phyloP scores from a whole-genome alignment of 1,140 invertebrate genomes.

The Cydia splendana region DNA sequence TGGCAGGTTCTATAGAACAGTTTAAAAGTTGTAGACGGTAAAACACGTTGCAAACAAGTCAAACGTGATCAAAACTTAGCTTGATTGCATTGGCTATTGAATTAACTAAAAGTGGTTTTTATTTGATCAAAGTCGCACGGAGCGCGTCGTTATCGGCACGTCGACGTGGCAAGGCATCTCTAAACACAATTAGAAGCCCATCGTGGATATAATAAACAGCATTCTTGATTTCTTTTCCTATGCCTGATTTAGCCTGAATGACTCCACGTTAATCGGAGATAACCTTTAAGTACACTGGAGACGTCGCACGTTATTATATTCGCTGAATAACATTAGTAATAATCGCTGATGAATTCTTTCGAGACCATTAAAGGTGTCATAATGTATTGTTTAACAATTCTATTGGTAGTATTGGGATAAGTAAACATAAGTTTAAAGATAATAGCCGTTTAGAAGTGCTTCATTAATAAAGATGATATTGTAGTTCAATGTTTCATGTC shows the following conservation, averaged over 20 bases:
- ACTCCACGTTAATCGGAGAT: slow-evolving; percentile 23
- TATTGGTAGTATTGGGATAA: neutral
- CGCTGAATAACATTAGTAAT: slow-evolving; percentile 5
- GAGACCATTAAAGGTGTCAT: neutral
- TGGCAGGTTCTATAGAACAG: slow-evolving; percentile 11
- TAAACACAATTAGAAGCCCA: slow-evolving; percentile 22
- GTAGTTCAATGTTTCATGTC: neutral
- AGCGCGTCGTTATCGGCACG: neutral
- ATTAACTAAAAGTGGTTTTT: slow-evolving; percentile 1
- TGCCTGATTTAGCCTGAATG: slow-evolving; percentile 15
- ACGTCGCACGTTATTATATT: slow-evolving; percentile 7
- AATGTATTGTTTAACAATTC: slow-evolving; percentile 6
- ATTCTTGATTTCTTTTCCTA: neutral
- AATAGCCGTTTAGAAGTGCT: neutral
- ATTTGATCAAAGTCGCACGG: neutral
- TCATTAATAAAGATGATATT: slow-evolving; percentile 4
- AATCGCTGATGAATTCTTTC: neutral
- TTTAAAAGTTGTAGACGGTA: neutral
- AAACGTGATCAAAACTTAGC: neutral
- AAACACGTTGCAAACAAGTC: neutral
- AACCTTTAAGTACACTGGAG: slow-evolving; percentile 16
- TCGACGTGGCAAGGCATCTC: neutral
- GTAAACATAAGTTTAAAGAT: neutral
- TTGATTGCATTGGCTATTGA: neutral
- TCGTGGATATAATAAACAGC: slow-evolving; percentile 10